Evolutionary conservation across 35 echinoderm and acorn worm genomes (phyloP).

Genomic region (Patiria miniata): DNA sequence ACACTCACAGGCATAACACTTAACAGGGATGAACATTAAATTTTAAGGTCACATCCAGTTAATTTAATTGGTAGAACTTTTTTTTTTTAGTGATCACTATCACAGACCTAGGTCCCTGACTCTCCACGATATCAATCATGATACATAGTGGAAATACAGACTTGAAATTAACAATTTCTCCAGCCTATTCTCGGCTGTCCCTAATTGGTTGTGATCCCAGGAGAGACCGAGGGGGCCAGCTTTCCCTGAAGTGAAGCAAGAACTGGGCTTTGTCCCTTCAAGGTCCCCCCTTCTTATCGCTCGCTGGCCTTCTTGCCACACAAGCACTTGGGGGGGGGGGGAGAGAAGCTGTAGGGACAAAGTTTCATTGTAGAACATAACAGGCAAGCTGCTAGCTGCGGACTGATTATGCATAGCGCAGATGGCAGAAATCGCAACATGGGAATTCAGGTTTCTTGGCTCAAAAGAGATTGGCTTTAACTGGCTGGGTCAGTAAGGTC

Average conservation of each 20-base stretch:
- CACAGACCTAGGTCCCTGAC: no score
- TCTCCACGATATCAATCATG: no score
- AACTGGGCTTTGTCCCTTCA: neutral
- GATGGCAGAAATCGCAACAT: conserved; percentile 14
- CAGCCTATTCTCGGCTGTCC: neutral
- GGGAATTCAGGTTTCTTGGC: conserved; percentile 23
- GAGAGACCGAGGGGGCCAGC: neutral
- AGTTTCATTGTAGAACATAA: neutral
- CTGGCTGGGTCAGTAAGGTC: conserved; percentile 19
- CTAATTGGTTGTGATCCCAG: conserved; percentile 2
- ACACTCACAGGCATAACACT: no score
- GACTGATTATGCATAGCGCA: conserved; percentile 8
- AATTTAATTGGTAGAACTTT: no score
- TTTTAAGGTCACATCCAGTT: no score
- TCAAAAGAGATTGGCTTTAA: conserved; percentile 14
- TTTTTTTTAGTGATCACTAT: no score
- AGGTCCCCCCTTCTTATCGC: neutral
- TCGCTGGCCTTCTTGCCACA: neutral
- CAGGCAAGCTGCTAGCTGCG: neutral
- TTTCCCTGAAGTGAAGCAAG: neutral
- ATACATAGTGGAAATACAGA: no score
- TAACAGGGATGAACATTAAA: no score
- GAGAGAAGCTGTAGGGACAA: no score
- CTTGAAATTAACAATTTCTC: neutral
- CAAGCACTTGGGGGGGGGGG: neutral